Conservation (phyloP, 2,113 vertebrate species). For the Pelvicachromis taeniatus region DNA sequence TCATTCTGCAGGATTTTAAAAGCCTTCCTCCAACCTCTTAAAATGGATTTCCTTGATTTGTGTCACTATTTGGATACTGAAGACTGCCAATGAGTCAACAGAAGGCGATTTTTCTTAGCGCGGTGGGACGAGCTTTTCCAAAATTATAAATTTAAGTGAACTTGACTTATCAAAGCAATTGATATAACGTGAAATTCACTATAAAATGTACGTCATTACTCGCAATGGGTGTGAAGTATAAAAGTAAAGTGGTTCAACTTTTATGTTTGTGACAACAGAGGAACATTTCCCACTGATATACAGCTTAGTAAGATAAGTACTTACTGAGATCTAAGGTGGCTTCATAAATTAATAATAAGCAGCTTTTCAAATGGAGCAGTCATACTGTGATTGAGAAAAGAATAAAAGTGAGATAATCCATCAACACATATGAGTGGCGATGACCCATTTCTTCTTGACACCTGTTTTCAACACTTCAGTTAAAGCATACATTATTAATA, state of each 20-base stretch:
- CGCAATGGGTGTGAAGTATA: neutral
- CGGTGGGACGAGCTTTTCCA: neutral
- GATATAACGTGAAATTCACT: neutral
- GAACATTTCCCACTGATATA: neutral
- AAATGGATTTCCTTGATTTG: conserved; percentile 34
- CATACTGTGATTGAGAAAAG: conserved; percentile 33
- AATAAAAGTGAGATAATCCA: conserved; percentile 51
- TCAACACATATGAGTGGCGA: conserved; percentile 44
- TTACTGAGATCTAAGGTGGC: conserved; percentile 26
- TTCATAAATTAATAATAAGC: conserved; percentile 55
- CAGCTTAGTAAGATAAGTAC: conserved; percentile 4
- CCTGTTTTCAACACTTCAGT: conserved; percentile 43
- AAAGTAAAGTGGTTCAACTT: neutral
- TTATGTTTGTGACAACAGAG: neutral
- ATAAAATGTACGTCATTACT: neutral
- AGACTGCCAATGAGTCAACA: conserved; percentile 3
- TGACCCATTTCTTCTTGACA: conserved; percentile 41
- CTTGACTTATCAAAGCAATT: neutral
- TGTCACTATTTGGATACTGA: conserved; percentile 19
- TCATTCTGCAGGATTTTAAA: conserved; percentile 42
- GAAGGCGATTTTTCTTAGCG: neutral
- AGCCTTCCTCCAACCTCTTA: conserved; percentile 14
- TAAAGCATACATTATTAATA: conserved; percentile 44
- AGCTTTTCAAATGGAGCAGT: conserved; percentile 20
- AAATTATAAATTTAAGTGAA: neutral